These are phyloP conservation scores for Harpagifer antarcticus DNA, from an alignment of 2,797 vertebrate genomes.

Conservation along the genomic window DNA sequence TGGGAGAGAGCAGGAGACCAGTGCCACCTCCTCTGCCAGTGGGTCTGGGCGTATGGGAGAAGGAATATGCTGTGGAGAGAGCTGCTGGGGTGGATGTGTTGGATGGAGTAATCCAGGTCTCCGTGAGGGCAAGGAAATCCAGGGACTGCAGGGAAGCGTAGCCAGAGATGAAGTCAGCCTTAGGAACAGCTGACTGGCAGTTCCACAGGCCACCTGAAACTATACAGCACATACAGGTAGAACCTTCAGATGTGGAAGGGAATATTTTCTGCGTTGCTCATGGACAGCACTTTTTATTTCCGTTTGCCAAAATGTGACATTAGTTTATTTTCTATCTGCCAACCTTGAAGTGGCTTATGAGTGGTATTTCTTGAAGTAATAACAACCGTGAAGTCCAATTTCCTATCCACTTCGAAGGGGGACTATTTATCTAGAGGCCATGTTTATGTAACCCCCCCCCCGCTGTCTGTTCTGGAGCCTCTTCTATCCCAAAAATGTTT, in stretches of 20 bases:
- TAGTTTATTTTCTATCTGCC: constrained; percentile 23
- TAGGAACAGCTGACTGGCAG: too few species aligned
- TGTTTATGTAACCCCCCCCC: constrained; percentile 54
- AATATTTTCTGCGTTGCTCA: not conserved
- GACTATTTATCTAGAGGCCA: constrained; percentile 49
- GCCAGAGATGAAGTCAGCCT: too few species aligned
- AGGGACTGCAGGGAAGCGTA: too few species aligned
- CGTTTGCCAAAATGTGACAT: not conserved
- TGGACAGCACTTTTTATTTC: not conserved
- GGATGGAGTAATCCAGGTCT: too few species aligned
- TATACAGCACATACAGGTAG: not conserved
- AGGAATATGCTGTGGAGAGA: too few species aligned
- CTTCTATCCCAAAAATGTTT: constrained; percentile 51
- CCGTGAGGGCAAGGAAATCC: too few species aligned
- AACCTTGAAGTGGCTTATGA: constrained; percentile 45
- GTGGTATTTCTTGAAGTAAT: constrained; percentile 53
- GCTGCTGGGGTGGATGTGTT: too few species aligned
- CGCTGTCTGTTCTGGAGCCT: constrained; percentile 41
- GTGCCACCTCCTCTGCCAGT: too few species aligned
- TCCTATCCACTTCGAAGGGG: constrained; percentile 51
- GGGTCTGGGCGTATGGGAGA: too few species aligned
- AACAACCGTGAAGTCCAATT: constrained; percentile 68
- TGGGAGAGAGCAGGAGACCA: too few species aligned
- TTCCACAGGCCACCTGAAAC: too few species aligned
- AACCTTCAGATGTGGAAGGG: not conserved